A percentile compares a stretch with the other conserved stretches of the same genome.
Evolutionary conservation across 1,140 invertebrate species (phyloP).

Genomic region (Polyergus mexicanus): DNA sequence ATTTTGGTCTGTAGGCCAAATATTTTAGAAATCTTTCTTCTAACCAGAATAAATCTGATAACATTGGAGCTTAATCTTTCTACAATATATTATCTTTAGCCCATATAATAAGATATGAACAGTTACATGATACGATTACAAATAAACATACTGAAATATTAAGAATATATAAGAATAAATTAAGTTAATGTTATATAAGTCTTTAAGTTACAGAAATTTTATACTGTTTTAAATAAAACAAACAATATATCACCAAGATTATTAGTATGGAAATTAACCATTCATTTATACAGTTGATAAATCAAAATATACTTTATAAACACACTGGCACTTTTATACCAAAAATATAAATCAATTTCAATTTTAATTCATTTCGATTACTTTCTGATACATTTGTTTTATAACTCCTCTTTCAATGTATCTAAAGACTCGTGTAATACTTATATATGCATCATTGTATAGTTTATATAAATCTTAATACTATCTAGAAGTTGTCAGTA

Average conservation of each 20-base stretch:
- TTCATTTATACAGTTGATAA: background rate
- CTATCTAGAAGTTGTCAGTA: background rate
- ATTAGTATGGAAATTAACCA: background rate
- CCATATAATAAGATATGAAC: background rate
- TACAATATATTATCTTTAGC: background rate
- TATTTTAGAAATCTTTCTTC: background rate
- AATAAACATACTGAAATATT: background rate
- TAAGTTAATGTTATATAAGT: background rate
- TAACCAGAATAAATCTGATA: conserved; percentile 1
- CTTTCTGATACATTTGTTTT: background rate
- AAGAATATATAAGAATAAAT: background rate
- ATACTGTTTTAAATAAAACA: background rate
- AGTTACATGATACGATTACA: background rate
- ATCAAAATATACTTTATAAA: background rate
- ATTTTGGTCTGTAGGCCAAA: background rate
- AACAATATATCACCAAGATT: background rate
- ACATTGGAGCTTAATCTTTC: background rate
- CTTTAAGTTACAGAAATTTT: background rate
- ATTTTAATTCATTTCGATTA: too few relatives aligned
- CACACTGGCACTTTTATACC: background rate
- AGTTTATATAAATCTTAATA: background rate
- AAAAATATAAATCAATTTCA: background rate
- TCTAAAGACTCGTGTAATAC: background rate
- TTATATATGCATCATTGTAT: background rate
- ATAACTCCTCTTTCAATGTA: background rate